These are phyloP conservation scores for Mugil cephalus DNA, from an alignment of 2,113 vertebrate genomes.

Conservation along the genomic window DNA sequence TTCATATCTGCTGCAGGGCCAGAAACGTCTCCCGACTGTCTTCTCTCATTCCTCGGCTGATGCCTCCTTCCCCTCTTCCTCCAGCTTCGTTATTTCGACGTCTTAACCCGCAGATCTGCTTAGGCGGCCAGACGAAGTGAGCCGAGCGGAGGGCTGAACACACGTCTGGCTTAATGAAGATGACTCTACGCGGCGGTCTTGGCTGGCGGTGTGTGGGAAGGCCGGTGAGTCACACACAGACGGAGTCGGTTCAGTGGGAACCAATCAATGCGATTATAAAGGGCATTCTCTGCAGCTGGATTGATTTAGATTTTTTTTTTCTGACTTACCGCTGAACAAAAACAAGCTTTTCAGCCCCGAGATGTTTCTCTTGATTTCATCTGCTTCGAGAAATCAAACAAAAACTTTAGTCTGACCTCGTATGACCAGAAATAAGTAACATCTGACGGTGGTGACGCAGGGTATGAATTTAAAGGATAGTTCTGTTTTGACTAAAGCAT, in stretches of 20 bases:
- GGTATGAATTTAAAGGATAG: neutral
- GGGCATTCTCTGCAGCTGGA: conserved; percentile 48
- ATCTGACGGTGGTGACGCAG: neutral
- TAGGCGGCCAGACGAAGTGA: conserved; percentile 56
- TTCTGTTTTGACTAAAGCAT: neutral
- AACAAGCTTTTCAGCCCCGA: conserved; percentile 1
- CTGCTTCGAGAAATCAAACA: no score
- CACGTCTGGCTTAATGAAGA: conserved; percentile 64
- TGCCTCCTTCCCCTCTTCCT: conserved; percentile 50
- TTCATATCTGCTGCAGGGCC: neutral
- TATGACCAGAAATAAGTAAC: neutral
- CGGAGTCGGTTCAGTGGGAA: conserved; percentile 43
- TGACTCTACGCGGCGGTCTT: conserved; percentile 42
- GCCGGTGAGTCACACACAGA: conserved; percentile 35
- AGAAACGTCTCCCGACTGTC: conserved; percentile 1
- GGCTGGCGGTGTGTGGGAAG: conserved; percentile 12
- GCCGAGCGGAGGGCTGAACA: conserved; percentile 38
- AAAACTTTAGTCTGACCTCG: no score
- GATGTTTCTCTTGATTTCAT: no score
- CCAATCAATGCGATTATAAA: conserved; percentile 65
- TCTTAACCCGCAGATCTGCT: conserved; percentile 72
- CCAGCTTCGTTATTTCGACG: conserved; percentile 48
- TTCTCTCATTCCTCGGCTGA: conserved; percentile 33
- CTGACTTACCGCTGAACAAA: conserved; percentile 34
- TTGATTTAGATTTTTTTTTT: conserved; percentile 55